phyloP scores from a whole-genome alignment of 2,888 invertebrate species.

The Leptopterna dolabrata region DNA sequence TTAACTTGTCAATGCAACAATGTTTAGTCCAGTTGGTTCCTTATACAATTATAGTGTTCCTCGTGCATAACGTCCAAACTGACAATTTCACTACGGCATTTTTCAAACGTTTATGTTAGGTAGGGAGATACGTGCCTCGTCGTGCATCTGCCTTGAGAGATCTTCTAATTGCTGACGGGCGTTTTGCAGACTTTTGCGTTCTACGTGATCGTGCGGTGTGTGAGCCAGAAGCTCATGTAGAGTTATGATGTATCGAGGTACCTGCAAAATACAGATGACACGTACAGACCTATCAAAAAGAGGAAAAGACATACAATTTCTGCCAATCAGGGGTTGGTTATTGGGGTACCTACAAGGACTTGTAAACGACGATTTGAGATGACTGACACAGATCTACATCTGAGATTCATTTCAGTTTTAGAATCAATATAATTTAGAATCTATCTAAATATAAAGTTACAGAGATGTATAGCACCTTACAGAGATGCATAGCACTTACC shows the following conservation, averaged over 20 bases:
- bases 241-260: constrained; percentile 92
- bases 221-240: constrained; percentile 90
- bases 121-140: constrained; percentile 73
- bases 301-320: no score
- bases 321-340: no score
- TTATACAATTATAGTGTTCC: neutral
- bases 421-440: no score
- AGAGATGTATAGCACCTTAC: no score
- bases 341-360: no score
- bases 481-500: no score
- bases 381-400: no score
- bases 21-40: neutral
- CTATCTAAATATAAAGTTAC: no score
- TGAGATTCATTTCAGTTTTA: no score
- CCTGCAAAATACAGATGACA: constrained; percentile 70
- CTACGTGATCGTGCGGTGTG: constrained; percentile 94
- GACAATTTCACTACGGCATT: neutral
- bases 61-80: neutral
- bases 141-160: constrained; percentile 86
- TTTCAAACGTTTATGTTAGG: neutral
- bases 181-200: constrained; percentile 87
- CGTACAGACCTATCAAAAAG: no score
- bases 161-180: constrained; percentile 89
- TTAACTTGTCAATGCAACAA: no score
- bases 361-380: no score